Base-by-base conservation (phyloP, 2,113 vertebrate species). In the Montifringilla adamsi region DNA sequence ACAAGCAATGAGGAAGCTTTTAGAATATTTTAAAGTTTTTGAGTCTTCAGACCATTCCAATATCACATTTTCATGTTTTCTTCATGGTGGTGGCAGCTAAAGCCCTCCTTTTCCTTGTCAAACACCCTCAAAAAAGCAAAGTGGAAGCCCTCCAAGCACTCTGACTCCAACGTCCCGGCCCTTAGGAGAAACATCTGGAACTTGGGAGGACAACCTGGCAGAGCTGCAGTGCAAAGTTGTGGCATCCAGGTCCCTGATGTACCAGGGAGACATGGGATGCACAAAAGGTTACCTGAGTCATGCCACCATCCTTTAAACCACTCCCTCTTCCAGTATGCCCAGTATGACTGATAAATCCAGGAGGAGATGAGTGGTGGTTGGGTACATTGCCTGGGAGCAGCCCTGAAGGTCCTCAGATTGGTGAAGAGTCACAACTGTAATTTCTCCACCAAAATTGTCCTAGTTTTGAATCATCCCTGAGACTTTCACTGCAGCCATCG, bases 401-500 rank as follows among this genome's bases (percentile, higher is more conserved):
- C 35, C 15, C 28, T 52, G 49, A 37, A 33, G 14, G 14, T 70
- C 33, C 8, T 1, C 53, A 72, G 15, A 10, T 13, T 3, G 4
- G 16, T 55, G 60, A 70, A 67, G 50, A 18, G 43, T 77, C 74
- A 31, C 8, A 50, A 11, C 7, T 4, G 10, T 55, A 17, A 1
- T 46, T 70, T 80, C 47, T 49, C 43, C 39, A 53, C 11, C 17
- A 49, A 64, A 27, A 55, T 0, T 49, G 9, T 31, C n/a, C 74
- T 37, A 37, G 14, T 37, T 85, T 62, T 43, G 50, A 67, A 28
- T 22, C 0, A 1, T 26, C 0, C 0, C 64, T 30, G 41, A 84
- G 50, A 13, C 10, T 28, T 41, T 50, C 8, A 0, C 49, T 47
- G 63, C n/a, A 70, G 46, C 47, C 59, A 46, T 14, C 35, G 31